Evolutionary conservation across 1,140 invertebrate species (phyloP).

Genomic region (Zaprionus gabonicus): DNA sequence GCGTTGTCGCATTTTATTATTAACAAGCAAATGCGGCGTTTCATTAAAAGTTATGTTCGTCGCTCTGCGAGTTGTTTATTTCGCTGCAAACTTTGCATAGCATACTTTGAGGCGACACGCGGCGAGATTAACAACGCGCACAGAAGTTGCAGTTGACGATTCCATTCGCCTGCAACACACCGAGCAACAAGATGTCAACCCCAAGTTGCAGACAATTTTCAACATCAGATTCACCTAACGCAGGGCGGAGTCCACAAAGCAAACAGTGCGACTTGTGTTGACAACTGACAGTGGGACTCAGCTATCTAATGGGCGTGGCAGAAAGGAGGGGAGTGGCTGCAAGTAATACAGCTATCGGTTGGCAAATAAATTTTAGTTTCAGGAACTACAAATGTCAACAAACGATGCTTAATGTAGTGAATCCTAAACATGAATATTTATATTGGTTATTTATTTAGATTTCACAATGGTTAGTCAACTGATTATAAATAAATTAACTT

Average conservation of each 20-base stretch:
- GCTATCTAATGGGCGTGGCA: slow-evolving; percentile 25
- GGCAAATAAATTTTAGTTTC: background rate
- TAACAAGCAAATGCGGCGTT: slow-evolving; percentile 77
- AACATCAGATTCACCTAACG: slow-evolving; percentile 7
- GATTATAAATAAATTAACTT: too few species aligned
- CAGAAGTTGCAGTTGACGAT: slow-evolving; percentile 26
- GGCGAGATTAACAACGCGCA: slow-evolving; percentile 53
- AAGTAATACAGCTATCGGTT: background rate
- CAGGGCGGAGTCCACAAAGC: slow-evolving; percentile 54
- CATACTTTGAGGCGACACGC: slow-evolving; percentile 60
- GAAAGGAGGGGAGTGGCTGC: background rate
- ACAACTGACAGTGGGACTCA: slow-evolving; percentile 60
- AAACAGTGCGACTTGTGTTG: slow-evolving; percentile 55
- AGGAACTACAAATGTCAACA: background rate
- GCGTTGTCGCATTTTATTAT: slow-evolving; percentile 73
- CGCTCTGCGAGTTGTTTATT: slow-evolving; percentile 19
- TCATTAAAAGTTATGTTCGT: slow-evolving; percentile 79
- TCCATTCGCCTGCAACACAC: slow-evolving; percentile 7
- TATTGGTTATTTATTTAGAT: too few species aligned
- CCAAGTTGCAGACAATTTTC: background rate
- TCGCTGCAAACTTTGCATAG: slow-evolving; percentile 39
- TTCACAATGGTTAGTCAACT: too few species aligned
- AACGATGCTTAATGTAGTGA: too few species aligned
- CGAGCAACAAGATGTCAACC: background rate
- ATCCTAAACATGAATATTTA: too few species aligned